A percentile compares a stretch with the other conserved stretches of the same genome.
Evolutionary conservation across 64 coral and sea anemone species (phyloP).

Genomic region (Dendrophyllia cribrosa): DNA sequence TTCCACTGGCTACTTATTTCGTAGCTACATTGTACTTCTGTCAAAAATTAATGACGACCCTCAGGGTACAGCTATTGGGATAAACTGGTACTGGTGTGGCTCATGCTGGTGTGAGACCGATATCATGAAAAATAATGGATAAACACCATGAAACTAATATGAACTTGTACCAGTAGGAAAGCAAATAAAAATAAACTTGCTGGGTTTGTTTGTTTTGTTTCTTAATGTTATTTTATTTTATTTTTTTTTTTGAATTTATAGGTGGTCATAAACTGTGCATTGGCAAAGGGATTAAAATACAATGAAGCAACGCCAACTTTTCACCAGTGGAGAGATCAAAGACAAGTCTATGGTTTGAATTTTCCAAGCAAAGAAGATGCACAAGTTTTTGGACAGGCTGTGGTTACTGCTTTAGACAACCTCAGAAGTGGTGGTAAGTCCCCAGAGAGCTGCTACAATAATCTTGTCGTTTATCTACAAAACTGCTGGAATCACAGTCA

Average conservation of each 20-base stretch:
- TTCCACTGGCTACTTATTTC: no score
- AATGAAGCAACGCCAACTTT: constrained; percentile 99
- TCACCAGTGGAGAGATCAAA: constrained; percentile 98
- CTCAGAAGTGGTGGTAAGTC: constrained; percentile 49
- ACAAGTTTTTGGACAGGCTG: constrained; percentile 80
- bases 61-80: no score
- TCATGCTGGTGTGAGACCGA: no score
- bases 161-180: no score
- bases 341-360: constrained; percentile 99
- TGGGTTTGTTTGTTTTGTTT: no score
- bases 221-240: background rate
- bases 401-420: constrained; percentile 75
- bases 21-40: no score
- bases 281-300: constrained; percentile 91
- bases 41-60: no score
- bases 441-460: background rate
- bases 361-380: constrained; percentile 94
- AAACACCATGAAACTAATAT: no score
- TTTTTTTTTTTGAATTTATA: background rate
- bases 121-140: no score
- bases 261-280: constrained; percentile 99
- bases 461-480: background rate
- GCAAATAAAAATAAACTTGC: no score
- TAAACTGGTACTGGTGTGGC: no score
- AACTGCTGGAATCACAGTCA: background rate